These are phyloP conservation scores for Lutraria lutraria DNA, from an alignment of 2,888 invertebrate species.

Conservation along the genomic window DNA sequence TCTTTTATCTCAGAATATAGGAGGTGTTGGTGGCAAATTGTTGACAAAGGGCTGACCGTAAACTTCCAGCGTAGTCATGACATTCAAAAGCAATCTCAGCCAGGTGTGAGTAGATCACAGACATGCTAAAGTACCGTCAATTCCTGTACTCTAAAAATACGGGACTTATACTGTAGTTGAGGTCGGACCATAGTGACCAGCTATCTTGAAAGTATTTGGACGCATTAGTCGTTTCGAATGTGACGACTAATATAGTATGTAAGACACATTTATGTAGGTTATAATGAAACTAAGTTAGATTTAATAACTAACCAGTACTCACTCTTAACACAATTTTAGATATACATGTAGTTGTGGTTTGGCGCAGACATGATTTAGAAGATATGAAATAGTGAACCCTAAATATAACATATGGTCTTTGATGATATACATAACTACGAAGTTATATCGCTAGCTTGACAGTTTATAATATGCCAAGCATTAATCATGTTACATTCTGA, in stretches of 20 bases:
- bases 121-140: neutral
- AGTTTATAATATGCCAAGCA: too few relatives aligned
- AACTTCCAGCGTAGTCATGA: slow-evolving; percentile 35
- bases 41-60: slow-evolving; percentile 44
- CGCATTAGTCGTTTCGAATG: neutral
- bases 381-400: too few relatives aligned
- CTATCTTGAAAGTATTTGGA: neutral
- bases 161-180: neutral
- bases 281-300: neutral
- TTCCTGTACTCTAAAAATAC: neutral
- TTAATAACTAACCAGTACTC: neutral
- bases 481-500: too few relatives aligned
- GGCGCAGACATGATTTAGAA: too few relatives aligned
- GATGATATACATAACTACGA: too few relatives aligned
- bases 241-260: neutral
- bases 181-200: neutral
- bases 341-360: neutral
- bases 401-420: too few relatives aligned
- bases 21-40: slow-evolving; percentile 37
- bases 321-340: neutral
- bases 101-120: slow-evolving; percentile 8
- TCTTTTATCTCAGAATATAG: slow-evolving; percentile 32
- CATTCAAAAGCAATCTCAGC: neutral
- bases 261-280: neutral
- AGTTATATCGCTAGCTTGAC: too few relatives aligned